A percentile compares a stretch with the other conserved stretches of the same genome.
phyloP scores from a whole-genome alignment of 2,797 vertebrate genomes.

The Helarctos malayanus region DNA sequence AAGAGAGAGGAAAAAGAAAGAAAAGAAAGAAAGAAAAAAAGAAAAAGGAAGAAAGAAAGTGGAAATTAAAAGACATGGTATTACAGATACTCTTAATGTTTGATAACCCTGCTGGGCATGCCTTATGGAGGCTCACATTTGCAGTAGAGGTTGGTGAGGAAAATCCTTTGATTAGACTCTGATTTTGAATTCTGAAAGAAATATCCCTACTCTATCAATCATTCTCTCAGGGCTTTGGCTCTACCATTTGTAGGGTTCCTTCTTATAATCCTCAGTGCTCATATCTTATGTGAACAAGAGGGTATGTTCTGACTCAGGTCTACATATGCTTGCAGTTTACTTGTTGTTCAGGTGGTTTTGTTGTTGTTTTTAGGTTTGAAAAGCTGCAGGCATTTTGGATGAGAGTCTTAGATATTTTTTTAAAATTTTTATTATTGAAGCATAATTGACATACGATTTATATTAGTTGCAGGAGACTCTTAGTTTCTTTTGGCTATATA shows the following conservation, averaged over 20 bases:
- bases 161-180: background rate
- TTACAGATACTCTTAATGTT: background rate
- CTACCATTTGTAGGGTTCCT: background rate
- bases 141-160: background rate
- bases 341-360: background rate
- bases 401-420: background rate
- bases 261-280: background rate
- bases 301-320: background rate
- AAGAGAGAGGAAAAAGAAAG: no score
- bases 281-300: background rate
- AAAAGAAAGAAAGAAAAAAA: no score
- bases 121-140: background rate
- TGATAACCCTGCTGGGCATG: background rate
- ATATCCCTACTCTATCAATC: background rate
- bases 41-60: background rate
- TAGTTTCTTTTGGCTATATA: background rate
- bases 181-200: background rate
- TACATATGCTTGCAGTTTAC: background rate
- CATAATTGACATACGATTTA: background rate
- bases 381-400: background rate
- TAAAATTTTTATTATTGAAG: background rate
- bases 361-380: background rate
- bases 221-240: background rate
- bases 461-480: background rate
- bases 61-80: background rate